phyloP scores from a whole-genome alignment of 1,140 invertebrate genomes.

The Aphidius ervi region DNA sequence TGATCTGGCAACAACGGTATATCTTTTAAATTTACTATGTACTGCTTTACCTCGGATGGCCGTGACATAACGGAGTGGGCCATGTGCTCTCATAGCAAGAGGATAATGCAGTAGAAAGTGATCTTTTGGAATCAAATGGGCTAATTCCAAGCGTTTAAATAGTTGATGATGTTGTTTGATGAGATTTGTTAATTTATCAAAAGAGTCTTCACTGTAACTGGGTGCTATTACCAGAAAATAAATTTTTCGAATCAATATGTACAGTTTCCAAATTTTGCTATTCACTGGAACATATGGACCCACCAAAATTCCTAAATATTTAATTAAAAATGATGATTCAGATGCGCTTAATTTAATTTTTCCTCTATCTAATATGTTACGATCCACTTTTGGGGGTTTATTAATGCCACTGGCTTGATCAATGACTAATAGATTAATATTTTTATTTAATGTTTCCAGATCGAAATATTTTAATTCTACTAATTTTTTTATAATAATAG shows the following conservation, averaged over 20 bases:
- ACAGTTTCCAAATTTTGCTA: conserved; percentile 26
- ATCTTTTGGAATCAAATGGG: conserved; percentile 22
- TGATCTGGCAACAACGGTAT: conserved; percentile 22
- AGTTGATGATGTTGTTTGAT: conserved; percentile 16
- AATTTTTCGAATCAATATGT: conserved; percentile 25
- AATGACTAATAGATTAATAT: conserved; percentile 20
- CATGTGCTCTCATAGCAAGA: conserved; percentile 23
- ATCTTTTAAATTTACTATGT: conserved; percentile 26
- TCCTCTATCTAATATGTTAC: conserved; percentile 23
- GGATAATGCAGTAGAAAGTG: conserved; percentile 25
- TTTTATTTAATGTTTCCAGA: conserved; percentile 26
- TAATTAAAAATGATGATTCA: conserved; percentile 28
- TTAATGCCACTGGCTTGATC: conserved; percentile 20
- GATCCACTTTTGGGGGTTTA: conserved; percentile 21
- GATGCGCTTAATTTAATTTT: conserved; percentile 26
- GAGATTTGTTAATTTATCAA: conserved; percentile 5
- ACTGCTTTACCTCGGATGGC: conserved; percentile 27
- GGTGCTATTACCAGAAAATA: conserved; percentile 24
- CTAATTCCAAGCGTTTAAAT: conserved; percentile 10
- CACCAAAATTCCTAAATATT: conserved; percentile 26
- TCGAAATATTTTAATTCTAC: conserved; percentile 27
- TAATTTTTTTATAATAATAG: conserved; percentile 25
- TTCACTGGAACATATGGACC: conserved; percentile 26
- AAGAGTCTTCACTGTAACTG: conserved; percentile 13
- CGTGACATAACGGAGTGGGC: conserved; percentile 18